Conservation (phyloP, 2,797 vertebrate genomes). For the Emydoidea blandingii region DNA sequence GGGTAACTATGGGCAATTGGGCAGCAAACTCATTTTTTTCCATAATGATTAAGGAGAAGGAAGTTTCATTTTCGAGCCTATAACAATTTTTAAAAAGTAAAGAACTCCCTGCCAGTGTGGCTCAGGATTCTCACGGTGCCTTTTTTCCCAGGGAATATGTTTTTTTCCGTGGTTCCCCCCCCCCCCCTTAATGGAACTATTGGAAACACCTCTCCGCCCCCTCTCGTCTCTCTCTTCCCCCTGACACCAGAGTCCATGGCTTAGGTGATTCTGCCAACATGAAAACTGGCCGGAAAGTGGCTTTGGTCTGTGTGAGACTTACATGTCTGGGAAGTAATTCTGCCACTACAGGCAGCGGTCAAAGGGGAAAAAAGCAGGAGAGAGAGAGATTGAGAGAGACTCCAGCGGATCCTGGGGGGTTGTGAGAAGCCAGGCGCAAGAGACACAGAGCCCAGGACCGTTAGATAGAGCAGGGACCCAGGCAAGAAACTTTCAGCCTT, state of each 20-base stretch:
- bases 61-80: slow-evolving; percentile 57
- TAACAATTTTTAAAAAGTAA: slow-evolving; percentile 43
- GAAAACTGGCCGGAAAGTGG: slow-evolving; percentile 55
- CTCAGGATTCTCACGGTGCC: slow-evolving; percentile 72
- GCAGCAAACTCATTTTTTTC: slow-evolving; percentile 46
- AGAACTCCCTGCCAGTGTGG: slow-evolving; percentile 57
- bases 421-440: background rate
- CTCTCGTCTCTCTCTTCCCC: background rate
- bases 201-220: slow-evolving; percentile 14
- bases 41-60: slow-evolving; percentile 58
- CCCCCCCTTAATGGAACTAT: slow-evolving; percentile 1
- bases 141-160: slow-evolving; percentile 50
- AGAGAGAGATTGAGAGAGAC: background rate
- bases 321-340: background rate
- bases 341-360: background rate
- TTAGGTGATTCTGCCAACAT: slow-evolving; percentile 49
- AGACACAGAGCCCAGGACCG: slow-evolving; percentile 62
- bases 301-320: background rate
- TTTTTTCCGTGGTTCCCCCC: slow-evolving; percentile 52
- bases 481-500: slow-evolving; percentile 72
- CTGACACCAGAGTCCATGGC: background rate
- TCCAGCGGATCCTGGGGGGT: background rate
- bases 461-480: slow-evolving; percentile 65
- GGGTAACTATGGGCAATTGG: slow-evolving; percentile 48
- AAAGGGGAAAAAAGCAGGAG: background rate